A percentile compares a stretch with the other conserved stretches of the same genome.
Evolutionary conservation across 2,888 invertebrate species (phyloP).

Genomic region (Caenorhabditis panamensis): DNA sequence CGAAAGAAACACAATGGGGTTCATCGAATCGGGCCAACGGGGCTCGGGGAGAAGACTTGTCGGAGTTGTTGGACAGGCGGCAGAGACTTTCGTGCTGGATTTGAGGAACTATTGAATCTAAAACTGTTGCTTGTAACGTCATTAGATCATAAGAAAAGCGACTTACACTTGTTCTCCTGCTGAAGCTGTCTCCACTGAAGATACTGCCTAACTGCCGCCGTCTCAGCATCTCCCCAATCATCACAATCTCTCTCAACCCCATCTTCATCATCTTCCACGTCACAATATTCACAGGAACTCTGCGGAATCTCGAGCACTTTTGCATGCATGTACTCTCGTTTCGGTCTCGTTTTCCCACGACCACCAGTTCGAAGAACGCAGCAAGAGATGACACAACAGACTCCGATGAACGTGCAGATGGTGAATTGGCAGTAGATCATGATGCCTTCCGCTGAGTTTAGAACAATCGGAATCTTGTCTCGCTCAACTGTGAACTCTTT

Average conservation of each 20-base stretch:
- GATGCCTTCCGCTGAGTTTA: constrained; percentile 63
- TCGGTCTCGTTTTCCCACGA: constrained; percentile 43
- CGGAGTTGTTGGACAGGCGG: constrained; percentile 34
- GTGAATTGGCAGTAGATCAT: constrained; percentile 66
- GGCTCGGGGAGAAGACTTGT: constrained; percentile 13
- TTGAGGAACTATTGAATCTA: constrained; percentile 47
- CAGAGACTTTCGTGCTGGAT: constrained; percentile 57
- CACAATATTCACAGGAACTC: constrained; percentile 53
- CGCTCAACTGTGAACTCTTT: constrained; percentile 62
- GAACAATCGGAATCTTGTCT: constrained; percentile 65
- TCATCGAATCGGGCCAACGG: constrained; percentile 54
- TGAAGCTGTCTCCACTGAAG: constrained; percentile 35
- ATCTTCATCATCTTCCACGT: constrained; percentile 12
- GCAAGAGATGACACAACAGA: constrained; percentile 60
- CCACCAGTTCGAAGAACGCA: constrained; percentile 55
- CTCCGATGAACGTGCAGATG: constrained; percentile 64
- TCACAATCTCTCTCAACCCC: constrained; percentile 16
- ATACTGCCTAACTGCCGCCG: constrained; percentile 56
- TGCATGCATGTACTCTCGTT: constrained; percentile 43
- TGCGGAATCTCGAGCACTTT: constrained; percentile 53
- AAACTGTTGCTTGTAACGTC: background rate
- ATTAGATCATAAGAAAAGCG: no score
- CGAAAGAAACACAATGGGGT: constrained; percentile 38
- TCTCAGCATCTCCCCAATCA: constrained; percentile 58
- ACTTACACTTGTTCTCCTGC: constrained; percentile 43